Conservation (phyloP, 2,113 vertebrate species). For the Heliornis fulica region DNA sequence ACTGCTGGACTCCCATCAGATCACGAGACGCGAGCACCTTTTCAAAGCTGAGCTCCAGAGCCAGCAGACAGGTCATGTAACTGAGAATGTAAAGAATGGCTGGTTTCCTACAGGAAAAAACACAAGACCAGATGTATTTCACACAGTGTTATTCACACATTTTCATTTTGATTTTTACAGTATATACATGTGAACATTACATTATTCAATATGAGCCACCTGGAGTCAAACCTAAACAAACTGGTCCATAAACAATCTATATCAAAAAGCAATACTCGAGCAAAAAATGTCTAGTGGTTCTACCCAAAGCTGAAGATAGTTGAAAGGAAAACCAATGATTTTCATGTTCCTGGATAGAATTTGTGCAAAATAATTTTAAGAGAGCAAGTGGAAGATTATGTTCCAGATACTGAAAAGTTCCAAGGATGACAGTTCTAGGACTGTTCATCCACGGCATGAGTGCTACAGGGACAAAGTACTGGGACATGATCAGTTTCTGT, state of each 20-base stretch:
- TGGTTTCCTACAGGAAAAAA: constrained; percentile 77
- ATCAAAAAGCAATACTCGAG: constrained; percentile 65
- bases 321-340: constrained; percentile 11
- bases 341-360: constrained; percentile 25
- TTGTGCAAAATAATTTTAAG: constrained; percentile 11
- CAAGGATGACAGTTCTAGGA: not conserved
- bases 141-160: constrained; percentile 83
- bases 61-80: not conserved
- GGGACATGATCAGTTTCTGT: not conserved
- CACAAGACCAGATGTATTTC: constrained; percentile 79
- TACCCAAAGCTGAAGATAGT: constrained; percentile 54
- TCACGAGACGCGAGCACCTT: not conserved
- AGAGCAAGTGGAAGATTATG: constrained; percentile 1
- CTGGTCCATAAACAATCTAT: constrained; percentile 73
- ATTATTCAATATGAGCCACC: constrained; percentile 76
- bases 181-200: constrained; percentile 82
- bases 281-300: constrained; percentile 67
- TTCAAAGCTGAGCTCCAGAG: not conserved
- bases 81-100: not conserved
- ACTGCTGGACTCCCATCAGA: not conserved
- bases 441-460: constrained; percentile 20
- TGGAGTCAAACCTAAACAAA: constrained; percentile 73
- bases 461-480: not conserved
- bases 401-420: constrained; percentile 10
- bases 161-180: constrained; percentile 81